Percentiles rank a stretch among this genome's conserved stretches.
Conservation (phyloP, 2,888 invertebrate genomes). For the Patella ulyssiponensis region DNA sequence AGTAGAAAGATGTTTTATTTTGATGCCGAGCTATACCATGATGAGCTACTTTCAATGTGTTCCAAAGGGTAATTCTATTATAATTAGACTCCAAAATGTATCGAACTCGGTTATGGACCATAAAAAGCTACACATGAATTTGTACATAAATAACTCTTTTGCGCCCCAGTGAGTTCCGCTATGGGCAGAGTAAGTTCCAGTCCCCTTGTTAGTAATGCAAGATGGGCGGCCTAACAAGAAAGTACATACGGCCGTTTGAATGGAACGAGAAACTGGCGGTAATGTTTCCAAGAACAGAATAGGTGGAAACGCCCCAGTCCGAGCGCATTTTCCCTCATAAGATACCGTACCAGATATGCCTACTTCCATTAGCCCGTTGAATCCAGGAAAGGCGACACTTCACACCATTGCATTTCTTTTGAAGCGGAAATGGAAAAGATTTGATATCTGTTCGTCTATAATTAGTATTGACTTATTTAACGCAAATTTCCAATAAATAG, state of each 20-base stretch:
- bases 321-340: not conserved
- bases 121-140: no score
- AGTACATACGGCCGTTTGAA: no score
- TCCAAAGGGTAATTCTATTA: conserved; percentile 35
- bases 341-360: not conserved
- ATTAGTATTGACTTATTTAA: no score
- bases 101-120: not conserved
- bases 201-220: not conserved
- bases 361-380: no score
- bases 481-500: no score
- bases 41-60: conserved; percentile 41
- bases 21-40: conserved; percentile 14
- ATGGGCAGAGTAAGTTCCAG: not conserved
- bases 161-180: not conserved
- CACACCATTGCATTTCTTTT: no score
- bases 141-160: not conserved
- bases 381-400: no score
- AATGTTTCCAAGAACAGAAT: no score
- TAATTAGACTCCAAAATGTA: not conserved
- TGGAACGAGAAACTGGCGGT: no score
- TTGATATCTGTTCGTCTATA: no score
- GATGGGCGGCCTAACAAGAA: not conserved
- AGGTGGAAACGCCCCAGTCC: not conserved
- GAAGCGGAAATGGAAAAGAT: no score
- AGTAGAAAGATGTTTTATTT: conserved; percentile 33